A percentile compares a stretch with the other conserved stretches of the same genome.
phyloP scores from a whole-genome alignment of 2,797 vertebrate species.

The Cyprinodon diabolis region DNA sequence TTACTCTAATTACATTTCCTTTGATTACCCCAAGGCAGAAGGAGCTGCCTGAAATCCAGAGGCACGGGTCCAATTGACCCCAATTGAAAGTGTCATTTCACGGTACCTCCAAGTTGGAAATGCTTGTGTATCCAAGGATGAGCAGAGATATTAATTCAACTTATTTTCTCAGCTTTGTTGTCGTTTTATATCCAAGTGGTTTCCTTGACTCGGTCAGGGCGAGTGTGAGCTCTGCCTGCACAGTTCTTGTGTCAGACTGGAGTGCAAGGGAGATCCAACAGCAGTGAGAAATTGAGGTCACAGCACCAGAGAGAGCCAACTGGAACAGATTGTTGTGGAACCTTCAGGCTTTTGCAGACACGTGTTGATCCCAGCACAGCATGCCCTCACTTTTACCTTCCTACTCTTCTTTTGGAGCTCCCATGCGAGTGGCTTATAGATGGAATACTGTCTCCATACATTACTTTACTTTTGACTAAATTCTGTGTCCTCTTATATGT shows the following conservation, averaged over 20 bases:
- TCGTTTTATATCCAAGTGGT: conserved; percentile 60
- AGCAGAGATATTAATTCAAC: conserved; percentile 58
- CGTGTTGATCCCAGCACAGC: conserved; percentile 77
- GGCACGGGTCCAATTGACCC: conserved; percentile 82
- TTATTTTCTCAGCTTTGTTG: conserved; percentile 52
- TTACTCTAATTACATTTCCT: conserved; percentile 77
- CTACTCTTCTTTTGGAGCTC: conserved; percentile 49
- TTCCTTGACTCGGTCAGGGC: conserved; percentile 47
- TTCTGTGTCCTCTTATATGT: conserved; percentile 15
- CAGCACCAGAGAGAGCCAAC: conserved; percentile 74
- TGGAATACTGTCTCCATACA: conserved; percentile 41
- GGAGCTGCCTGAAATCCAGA: conserved; percentile 75
- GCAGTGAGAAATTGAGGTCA: conserved; percentile 81
- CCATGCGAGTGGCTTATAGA: conserved; percentile 60
- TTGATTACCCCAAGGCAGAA: conserved; percentile 76
- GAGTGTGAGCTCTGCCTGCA: conserved; percentile 54
- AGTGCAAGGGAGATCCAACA: conserved; percentile 73
- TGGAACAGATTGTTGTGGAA: conserved; percentile 81
- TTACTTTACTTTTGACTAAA: conserved; percentile 34
- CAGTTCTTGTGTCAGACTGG: conserved; percentile 65
- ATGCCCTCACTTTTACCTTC: conserved; percentile 71
- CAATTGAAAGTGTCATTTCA: conserved; percentile 84
- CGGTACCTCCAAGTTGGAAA: conserved; percentile 72
- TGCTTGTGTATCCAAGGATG: conserved; percentile 56
- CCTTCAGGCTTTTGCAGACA: conserved; percentile 78